Base-by-base conservation (phyloP, 2,797 vertebrate species). In the Syngnathus acus region DNA sequence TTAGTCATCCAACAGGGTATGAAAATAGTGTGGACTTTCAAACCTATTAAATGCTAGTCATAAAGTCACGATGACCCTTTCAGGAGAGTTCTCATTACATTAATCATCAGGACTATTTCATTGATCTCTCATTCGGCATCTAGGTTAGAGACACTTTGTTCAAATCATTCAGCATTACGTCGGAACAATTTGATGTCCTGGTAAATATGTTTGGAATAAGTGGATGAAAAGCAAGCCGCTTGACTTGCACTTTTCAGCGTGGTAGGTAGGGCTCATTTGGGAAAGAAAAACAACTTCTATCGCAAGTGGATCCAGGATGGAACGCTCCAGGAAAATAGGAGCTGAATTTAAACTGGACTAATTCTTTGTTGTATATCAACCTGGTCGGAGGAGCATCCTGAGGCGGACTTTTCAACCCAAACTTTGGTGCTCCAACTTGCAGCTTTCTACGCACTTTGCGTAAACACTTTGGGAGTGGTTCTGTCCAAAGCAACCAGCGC, bases 361-460 rank as follows among this genome's bases (percentile, higher is more conserved):
- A 5, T 45, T 45, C 2, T 53, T 1, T 53, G n/a, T 11, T 9
- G 4, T 1, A 53, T 8, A 21, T 10, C n/a, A 51, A 51, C 8
- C n/a, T 5, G 50, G 3, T 11, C 21, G n/a, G 50, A 53, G 50
- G 19, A 51, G n/a, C 50, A 3, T 51, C 14, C 8, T 21, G 4
- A 13, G 42, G 43, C n/a, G 39, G 68, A 60, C n/a, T 53, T 64
- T 10, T 7, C 17, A 37, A 37, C 3, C 26, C 2, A 37, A 54
- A 11, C 21, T 55, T 1, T 26, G 19, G 40, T 62, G 16, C 45
- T 38, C 17, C 38, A 45, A 8, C 61, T 53, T 50, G 21, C 50
- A 21, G 48, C 38, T 54, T 23, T 65, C 37, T 54, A 21, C 64
- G 64, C n/a, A 13, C 32, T 54, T 65, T 54, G 64, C 50, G 64